phyloP scores from a whole-genome alignment of 2,797 vertebrate species.

The Rhabdomys pumilio region DNA sequence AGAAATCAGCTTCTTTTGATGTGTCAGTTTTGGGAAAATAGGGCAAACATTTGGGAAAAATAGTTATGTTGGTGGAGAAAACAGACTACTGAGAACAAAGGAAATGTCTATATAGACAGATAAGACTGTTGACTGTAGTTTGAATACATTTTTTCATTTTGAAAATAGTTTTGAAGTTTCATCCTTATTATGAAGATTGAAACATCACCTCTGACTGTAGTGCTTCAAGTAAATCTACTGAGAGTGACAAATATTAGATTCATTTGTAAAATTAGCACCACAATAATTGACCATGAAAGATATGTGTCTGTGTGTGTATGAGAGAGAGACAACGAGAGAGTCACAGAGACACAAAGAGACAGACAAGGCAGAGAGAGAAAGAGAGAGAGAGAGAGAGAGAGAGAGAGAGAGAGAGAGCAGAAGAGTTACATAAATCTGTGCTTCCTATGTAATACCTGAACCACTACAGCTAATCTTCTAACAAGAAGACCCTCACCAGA shows the following conservation, averaged over 20 bases:
- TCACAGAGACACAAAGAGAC: neutral
- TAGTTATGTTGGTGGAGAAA: neutral
- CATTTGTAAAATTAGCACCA: neutral
- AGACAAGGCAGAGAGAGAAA: neutral
- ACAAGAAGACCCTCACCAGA: neutral
- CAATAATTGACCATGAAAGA: neutral
- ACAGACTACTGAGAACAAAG: neutral
- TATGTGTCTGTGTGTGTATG: neutral
- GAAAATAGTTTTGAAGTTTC: neutral
- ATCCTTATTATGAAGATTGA: neutral
- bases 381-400: neutral
- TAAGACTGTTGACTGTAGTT: neutral
- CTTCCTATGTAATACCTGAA: neutral
- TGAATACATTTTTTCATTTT: neutral
- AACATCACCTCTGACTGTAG: neutral
- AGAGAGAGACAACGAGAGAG: neutral
- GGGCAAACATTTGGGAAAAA: neutral
- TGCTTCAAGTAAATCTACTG: neutral
- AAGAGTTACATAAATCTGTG: accelerated
- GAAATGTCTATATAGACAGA: neutral
- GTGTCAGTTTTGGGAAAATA: neutral
- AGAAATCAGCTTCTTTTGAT: neutral
- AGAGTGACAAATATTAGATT: neutral
- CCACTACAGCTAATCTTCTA: neutral
- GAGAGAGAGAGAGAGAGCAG: too few species aligned